A percentile compares a stretch with the other conserved stretches of the same genome.
Evolutionary conservation across 2,797 vertebrate genomes (phyloP).

Genomic region (Naso thynnoides): DNA sequence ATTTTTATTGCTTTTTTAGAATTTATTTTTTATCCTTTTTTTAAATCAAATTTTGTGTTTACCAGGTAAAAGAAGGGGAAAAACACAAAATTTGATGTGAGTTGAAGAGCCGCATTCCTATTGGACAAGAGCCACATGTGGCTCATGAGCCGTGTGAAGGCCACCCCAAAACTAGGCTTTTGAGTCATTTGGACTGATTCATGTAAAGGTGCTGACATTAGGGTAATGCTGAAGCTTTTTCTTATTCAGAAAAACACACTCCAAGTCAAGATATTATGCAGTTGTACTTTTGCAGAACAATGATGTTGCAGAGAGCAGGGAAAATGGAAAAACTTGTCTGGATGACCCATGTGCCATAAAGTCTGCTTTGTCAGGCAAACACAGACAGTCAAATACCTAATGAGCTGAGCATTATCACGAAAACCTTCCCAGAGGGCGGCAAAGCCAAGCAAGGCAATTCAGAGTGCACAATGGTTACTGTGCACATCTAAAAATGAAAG

Average conservation of each 20-base stretch:
- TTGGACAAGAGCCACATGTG: no score
- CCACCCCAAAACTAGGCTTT: neutral
- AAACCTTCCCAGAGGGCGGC: neutral
- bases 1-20: no score
- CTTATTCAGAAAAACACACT: neutral
- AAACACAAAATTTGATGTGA: no score
- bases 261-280: neutral
- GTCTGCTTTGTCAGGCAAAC: constrained; percentile 22
- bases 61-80: no score
- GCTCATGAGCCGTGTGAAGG: no score
- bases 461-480: neutral
- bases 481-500: constrained; percentile 34
- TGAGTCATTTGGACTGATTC: neutral
- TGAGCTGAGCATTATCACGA: constrained; percentile 8
- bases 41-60: no score
- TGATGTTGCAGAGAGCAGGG: neutral
- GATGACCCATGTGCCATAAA: neutral
- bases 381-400: constrained; percentile 25
- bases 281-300: neutral
- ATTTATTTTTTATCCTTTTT: no score
- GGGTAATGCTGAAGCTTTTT: neutral
- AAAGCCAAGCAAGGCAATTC: neutral
- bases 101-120: no score
- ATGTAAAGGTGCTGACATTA: neutral
- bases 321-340: constrained; percentile 2